Evolutionary conservation across 2,797 vertebrate species (phyloP).

Genomic region (Onychomys arenicola): DNA sequence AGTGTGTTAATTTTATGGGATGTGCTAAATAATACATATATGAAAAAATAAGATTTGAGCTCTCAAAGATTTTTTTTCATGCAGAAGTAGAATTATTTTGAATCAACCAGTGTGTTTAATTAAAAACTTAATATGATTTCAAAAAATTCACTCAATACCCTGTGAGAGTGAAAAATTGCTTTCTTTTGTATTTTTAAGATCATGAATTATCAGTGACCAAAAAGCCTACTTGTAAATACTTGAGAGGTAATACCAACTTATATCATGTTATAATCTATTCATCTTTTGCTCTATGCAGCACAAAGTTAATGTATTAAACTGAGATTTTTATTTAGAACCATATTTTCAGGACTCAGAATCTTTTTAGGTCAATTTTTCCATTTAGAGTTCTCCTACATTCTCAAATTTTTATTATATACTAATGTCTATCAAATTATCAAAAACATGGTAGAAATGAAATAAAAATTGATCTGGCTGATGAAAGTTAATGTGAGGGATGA

Average conservation of each 20-base stretch:
- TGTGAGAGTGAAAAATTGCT: background rate
- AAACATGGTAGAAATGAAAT: background rate
- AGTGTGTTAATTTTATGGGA: background rate
- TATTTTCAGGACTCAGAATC: background rate
- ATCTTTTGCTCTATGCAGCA: background rate
- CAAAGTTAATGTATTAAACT: background rate
- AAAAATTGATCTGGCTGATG: background rate
- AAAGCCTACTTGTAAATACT: background rate
- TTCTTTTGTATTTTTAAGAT: background rate
- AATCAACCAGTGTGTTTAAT: background rate
- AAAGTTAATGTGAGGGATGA: background rate
- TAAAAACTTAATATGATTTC: background rate
- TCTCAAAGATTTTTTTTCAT: background rate
- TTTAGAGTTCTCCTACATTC: background rate
- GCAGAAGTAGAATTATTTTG: background rate
- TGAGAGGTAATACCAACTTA: background rate
- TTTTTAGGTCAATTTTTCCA: constrained; percentile 38
- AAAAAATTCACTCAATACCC: background rate
- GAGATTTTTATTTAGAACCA: background rate
- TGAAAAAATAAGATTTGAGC: background rate
- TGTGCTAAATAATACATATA: background rate
- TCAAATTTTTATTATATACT: background rate
- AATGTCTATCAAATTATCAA: background rate
- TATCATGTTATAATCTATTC: background rate
- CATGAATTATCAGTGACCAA: background rate